Base-by-base conservation (phyloP, 2,113 vertebrate species). In the Sinocyclocheilus anshuiensis region DNA sequence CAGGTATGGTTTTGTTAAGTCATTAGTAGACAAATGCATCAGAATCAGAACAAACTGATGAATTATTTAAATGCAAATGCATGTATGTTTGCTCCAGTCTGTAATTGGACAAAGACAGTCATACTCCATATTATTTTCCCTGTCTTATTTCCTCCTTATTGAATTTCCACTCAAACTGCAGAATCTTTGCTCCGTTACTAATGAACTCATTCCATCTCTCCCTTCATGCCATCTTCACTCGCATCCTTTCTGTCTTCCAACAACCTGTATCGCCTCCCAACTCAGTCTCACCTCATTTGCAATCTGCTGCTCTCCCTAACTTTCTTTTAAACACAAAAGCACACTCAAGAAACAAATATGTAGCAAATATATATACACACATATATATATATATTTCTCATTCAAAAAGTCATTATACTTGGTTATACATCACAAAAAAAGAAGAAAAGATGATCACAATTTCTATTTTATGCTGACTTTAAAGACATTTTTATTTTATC, bases 111-210 rank as follows among this genome's bases (percentile, higher is more conserved):
- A 69, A 74, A 57, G 36, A 59, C 20, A 36, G 39, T 53, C 53
- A 45, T 59, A n/a, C 24, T 24, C 55, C 78, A 36, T 57, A 77
- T 87, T 83, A 71, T 33, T 57, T 39, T 71, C 22, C 16, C 29
- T 29, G 29, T 22, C 22, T 57, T 59, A 77, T 77, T 69, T 69
- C 59, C 29, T 59, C 72, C 55, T 84, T 72, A 87, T 84, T 87
- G 76, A 78, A 84, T 87, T 84, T 87, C 75, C 20, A 7, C 76
- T 79, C 36, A 55, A 84, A 69, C 74, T 55, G 61, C 53, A 79
- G 61, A 84, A 78, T 77, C 67, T 87, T 33, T 33, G 55, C 20
- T 67, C 45, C 12, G 39, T 84, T 79, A 87, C 76, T 71, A 63
- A 84, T 57, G 16, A 77, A 81, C 72, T 59, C 86, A 45, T 72